A percentile compares a stretch with the other conserved stretches of the same genome.
Evolutionary conservation across 1,140 invertebrate genomes (phyloP).

Genomic region (Melitaea cinxia): DNA sequence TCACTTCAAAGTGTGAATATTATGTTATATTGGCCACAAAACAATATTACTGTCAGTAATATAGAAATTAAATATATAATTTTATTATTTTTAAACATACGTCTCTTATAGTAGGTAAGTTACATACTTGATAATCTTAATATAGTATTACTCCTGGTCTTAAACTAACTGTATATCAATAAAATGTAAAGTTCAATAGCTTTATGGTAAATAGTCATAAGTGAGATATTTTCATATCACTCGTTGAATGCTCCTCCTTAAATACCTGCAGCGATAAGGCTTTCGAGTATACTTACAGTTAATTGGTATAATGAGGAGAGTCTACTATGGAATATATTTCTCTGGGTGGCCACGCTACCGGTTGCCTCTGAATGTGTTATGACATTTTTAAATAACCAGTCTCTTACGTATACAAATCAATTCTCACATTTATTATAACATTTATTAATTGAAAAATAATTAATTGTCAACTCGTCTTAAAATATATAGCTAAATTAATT

Average conservation of each 20-base stretch:
- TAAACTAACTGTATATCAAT: too few species aligned
- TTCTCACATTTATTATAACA: too few species aligned
- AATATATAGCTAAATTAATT: too few species aligned
- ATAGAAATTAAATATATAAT: too few species aligned
- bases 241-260: slow-evolving; percentile 47
- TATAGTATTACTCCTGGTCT: too few species aligned
- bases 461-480: too few species aligned
- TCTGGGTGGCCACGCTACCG: slow-evolving; percentile 53
- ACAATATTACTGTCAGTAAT: neutral
- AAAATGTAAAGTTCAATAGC: too few species aligned
- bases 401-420: too few species aligned
- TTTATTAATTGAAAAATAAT: too few species aligned
- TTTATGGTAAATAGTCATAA: neutral
- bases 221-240: neutral
- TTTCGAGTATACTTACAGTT: slow-evolving; percentile 63
- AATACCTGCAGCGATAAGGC: slow-evolving; percentile 53
- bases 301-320: slow-evolving; percentile 60
- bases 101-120: too few species aligned
- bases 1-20: neutral
- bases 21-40: neutral
- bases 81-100: too few species aligned
- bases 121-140: too few species aligned
- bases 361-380: neutral
- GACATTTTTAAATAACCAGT: neutral
- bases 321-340: slow-evolving; percentile 45